These are phyloP conservation scores for Meloidogyne floridensis DNA, from an alignment of 1,140 invertebrate genomes.

Conservation along the genomic window DNA sequence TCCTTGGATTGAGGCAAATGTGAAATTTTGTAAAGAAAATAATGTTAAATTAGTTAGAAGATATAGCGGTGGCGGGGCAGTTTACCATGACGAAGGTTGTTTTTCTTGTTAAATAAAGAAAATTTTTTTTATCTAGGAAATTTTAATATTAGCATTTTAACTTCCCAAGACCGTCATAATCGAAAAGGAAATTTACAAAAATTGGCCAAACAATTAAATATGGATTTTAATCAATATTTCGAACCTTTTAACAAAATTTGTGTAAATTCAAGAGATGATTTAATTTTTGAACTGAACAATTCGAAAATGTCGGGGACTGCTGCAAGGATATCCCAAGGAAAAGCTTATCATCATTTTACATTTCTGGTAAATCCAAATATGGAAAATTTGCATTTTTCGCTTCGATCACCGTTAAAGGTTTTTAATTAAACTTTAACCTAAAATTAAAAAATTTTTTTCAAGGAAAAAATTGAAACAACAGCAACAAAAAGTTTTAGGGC, in stretches of 20 bases:
- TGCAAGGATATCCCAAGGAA: conserved; percentile 54
- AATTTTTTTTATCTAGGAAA: conserved; percentile 47
- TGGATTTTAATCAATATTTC: conserved; percentile 32
- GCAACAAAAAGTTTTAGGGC: conserved; percentile 58
- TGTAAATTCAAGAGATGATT: conserved; percentile 54
- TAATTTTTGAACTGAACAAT: conserved; percentile 53
- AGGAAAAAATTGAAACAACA: conserved; percentile 56
- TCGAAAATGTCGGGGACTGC: conserved; percentile 63
- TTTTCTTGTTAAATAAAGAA: conserved; percentile 1
- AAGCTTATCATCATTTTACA: conserved; percentile 63
- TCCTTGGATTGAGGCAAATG: conserved; percentile 86
- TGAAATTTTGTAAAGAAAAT: conserved; percentile 64
- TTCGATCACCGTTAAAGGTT: conserved; percentile 48
- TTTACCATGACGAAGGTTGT: conserved; percentile 88
- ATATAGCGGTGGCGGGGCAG: conserved; percentile 92
- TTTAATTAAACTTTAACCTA: background rate
- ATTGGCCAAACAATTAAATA: conserved; percentile 54
- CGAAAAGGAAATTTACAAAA: conserved; percentile 53
- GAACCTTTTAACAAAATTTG: background rate
- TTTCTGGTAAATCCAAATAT: conserved; percentile 55
- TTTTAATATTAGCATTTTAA: conserved; percentile 58
- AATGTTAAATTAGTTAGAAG: conserved; percentile 74
- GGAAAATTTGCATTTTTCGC: conserved; percentile 34
- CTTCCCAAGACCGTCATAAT: conserved; percentile 54
- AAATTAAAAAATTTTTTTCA: conserved; percentile 2